Evolutionary conservation across 1,140 invertebrate species (phyloP), one percentile per base, ranked within the genome.

Genomic region (Branchinecta lynchi): DNA sequence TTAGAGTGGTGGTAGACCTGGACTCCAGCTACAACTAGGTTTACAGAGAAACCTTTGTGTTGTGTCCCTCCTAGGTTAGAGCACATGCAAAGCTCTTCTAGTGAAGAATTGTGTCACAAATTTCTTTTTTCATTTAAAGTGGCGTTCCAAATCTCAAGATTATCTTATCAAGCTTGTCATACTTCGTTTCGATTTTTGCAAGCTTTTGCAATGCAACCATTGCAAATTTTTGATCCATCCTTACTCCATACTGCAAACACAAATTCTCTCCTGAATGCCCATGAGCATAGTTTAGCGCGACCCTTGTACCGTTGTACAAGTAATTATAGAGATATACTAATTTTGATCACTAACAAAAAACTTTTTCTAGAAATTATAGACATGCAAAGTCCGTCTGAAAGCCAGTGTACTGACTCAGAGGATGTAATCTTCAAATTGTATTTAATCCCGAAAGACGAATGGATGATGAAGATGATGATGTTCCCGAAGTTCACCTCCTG

Each of bases 321-420:
- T 51, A 51, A n/a, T 51, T 51, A 51, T n/a, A 51, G 46, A 51
- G 46, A 51, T n/a, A n/a, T n/a, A n/a, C 46, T 51, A 51, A n/a
- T 51, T 51, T 51, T 51, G n/a, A 51, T 51, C 46, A 51, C 46
- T 51, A 51, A 51, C n/a, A 51, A n/a, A 51, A 51, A 9, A 51
- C 46, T 51, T 51, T n/a, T 51, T 51, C 46, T 51, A 51, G 46
- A 51, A n/a, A 51, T 51, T 51, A 51, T 51, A 51, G 46, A 51
- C 46, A 51, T 51, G 46, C 46, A 51, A 51, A 51, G 46, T n/a
- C n/a, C 46, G 46, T 51, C 46, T 51, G 46, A 51, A 51, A 51
- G 46, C 46, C 46, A 51, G 46, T 51, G 46, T 51, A 51, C 46
- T n/a, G 46, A 51, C 46, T 51, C 46, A 51, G 46, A 51, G 46